Percentiles rank a stretch among this genome's conserved stretches.
phyloP scores from a whole-genome alignment of 2,888 invertebrate species.

The Leptinotarsa peninsularis region DNA sequence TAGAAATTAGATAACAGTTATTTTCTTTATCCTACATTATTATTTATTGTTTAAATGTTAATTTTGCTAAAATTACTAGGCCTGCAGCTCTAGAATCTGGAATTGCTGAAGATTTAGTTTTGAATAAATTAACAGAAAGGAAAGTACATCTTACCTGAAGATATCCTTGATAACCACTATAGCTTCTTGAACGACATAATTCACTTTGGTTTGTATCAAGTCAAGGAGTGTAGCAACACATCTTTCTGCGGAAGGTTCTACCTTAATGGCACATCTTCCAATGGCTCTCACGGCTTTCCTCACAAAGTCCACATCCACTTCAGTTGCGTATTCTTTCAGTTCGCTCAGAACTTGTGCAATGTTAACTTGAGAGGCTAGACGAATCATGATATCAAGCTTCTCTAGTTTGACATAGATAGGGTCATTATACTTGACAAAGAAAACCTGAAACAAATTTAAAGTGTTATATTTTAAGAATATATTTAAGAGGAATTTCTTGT shows the following conservation, averaged over 20 bases:
- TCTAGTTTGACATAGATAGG: conserved; percentile 99
- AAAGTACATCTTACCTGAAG: conserved; percentile 72
- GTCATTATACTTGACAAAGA: conserved; percentile 99
- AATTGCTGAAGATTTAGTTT: too few relatives aligned
- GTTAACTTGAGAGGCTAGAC: conserved; percentile 96
- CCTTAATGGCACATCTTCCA: conserved; percentile 98
- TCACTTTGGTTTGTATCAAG: conserved; percentile 98
- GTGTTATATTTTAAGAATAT: too few relatives aligned
- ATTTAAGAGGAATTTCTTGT: too few relatives aligned
- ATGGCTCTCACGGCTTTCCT: conserved; percentile 98
- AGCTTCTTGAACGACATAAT: conserved; percentile 99
- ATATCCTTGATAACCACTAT: conserved; percentile 99
- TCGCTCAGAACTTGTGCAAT: conserved; percentile 98
- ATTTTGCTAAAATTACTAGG: too few relatives aligned
- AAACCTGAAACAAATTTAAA: conserved; percentile 69
- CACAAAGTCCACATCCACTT: conserved; percentile 99
- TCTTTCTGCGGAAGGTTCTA: conserved; percentile 96
- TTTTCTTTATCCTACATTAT: too few relatives aligned
- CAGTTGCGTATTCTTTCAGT: conserved; percentile 98
- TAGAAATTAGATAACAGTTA: too few relatives aligned
- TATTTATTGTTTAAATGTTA: too few relatives aligned
- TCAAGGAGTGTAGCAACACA: conserved; percentile 98
- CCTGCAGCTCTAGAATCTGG: too few relatives aligned
- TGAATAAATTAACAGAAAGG: too few relatives aligned
- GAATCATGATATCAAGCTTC: conserved; percentile 99